Percentiles rank a stretch among this genome's conserved stretches.
These are phyloP conservation scores for Acropternis orthonyx DNA, from an alignment of 2,797 vertebrate genomes.

Conservation along the genomic window DNA sequence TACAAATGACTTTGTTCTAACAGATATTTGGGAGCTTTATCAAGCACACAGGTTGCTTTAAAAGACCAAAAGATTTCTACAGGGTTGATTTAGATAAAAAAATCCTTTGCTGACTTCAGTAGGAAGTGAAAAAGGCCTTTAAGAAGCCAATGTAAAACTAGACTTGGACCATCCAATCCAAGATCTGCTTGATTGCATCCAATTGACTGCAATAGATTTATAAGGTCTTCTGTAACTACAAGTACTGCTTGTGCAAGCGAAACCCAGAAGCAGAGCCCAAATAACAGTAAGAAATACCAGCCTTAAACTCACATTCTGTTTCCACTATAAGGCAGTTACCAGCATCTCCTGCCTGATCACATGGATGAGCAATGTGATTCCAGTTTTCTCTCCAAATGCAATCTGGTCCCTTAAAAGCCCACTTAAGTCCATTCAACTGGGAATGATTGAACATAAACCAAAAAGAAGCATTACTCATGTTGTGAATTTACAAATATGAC, in stretches of 20 bases:
- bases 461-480: not conserved
- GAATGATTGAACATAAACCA: not conserved
- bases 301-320: not conserved
- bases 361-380: not conserved
- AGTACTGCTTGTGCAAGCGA: not conserved
- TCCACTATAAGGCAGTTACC: not conserved
- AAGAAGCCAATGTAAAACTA: not conserved
- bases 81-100: not conserved
- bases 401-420: not conserved
- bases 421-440: not conserved
- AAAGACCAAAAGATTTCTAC: not conserved
- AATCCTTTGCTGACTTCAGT: not conserved
- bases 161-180: not conserved
- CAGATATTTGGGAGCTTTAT: not conserved
- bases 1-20: not conserved
- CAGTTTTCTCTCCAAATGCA: not conserved
- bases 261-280: not conserved
- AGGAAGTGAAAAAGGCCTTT: not conserved
- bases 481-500: not conserved
- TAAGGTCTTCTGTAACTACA: not conserved
- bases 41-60: not conserved
- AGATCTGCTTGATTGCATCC: not conserved
- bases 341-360: not conserved
- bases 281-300: not conserved
- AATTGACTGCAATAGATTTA: not conserved